Evolutionary conservation across 2,113 vertebrate species (phyloP), one percentile per base, ranked within the genome.

Genomic region (Rhinichthys klamathensis): DNA sequence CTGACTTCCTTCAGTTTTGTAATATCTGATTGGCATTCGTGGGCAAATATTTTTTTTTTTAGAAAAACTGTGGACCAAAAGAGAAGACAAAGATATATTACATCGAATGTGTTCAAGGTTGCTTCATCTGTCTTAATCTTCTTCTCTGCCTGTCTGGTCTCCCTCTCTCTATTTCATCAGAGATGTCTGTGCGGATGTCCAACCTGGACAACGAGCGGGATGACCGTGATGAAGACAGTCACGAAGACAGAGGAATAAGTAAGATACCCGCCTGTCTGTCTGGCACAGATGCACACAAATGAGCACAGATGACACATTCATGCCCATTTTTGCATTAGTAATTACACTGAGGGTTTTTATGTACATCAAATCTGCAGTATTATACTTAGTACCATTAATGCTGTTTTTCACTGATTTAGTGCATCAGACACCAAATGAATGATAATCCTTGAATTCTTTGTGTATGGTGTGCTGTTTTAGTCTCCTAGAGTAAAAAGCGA

Each of bases 101-200:
- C 76, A 44, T 78, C 70, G 67, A 46, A 46, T 77, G 18, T 78
- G 46, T 44, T 58, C 9, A 27, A n/a, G 54, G 11, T 60, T 73
- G 18, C 41, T 23, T 16, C n/a, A 7, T 61, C 35, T 61, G 16
- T n/a, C 63, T 30, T 35, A 13, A 49, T 76, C 16, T 32, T 65
- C 15, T 46, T 9, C 1, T 46, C 38, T n/a, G 32, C 67, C n/a
- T 10, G 60, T 32, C 23, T 41, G 83, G 13, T 16, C 35, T 10
- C 3, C 1, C 30, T 70, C 30, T 74, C 27, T 76, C 46, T 83
- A 32, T 35, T 3, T 51, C 86, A 89, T 82, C 87, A 99, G 98
- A 99, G 92, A 99, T 99, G 97, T 99, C 98, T 0, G 98, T 99
- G 91, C 95, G 98, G 3, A 99, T 99, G 98, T 99, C 98, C 84